Conservation (phyloP, 2,888 invertebrate species). For the Candidula unifasciata region DNA sequence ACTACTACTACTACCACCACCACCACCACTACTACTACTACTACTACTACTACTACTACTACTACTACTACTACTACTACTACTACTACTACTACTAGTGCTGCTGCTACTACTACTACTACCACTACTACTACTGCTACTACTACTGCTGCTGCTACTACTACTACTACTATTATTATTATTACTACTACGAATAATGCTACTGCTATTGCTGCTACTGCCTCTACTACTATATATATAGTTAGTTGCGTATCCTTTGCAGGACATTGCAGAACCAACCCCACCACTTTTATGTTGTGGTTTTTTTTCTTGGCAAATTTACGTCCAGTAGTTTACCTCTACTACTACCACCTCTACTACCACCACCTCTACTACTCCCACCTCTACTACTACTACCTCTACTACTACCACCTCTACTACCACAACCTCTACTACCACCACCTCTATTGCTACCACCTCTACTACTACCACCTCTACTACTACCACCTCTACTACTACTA, state of each 20-base stretch:
- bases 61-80: background rate
- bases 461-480: background rate
- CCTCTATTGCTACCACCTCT: background rate
- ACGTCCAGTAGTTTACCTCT: too few relatives aligned
- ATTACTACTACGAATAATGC: background rate
- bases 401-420: background rate
- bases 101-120: background rate
- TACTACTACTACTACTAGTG: background rate
- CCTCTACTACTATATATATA: background rate
- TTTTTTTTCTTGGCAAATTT: too few relatives aligned
- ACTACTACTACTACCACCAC: background rate
- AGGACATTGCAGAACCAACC: too few relatives aligned
- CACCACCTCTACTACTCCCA: background rate
- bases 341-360: background rate
- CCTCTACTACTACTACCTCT: background rate
- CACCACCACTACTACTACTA: background rate
- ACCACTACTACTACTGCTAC: background rate
- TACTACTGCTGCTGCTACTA: background rate
- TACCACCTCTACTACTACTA: background rate
- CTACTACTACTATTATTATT: background rate
- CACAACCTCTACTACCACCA: background rate
- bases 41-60: conserved; percentile 5
- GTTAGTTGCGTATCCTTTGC: too few relatives aligned
- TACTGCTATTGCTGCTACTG: background rate
- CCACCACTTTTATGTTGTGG: background rate